Evolutionary conservation across 2,888 invertebrate species (phyloP), one percentile per base, ranked within the genome.

Genomic region (Drosophila quinaria): DNA sequence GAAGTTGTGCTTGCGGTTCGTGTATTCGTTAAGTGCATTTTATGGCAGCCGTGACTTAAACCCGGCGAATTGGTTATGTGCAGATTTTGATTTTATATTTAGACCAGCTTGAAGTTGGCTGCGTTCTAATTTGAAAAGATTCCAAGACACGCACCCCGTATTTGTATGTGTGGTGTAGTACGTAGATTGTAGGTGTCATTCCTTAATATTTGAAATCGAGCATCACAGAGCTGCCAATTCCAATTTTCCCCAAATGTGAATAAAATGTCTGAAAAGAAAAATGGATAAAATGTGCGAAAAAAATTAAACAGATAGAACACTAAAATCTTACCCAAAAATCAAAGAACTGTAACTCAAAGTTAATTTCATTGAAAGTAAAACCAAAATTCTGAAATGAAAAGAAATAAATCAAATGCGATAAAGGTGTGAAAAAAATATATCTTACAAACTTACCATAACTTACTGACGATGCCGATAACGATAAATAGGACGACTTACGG

Each of bases 1-100:
- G 11, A 31, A 31, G 2, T 17, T 15, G 31, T 15, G 1, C 29
- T 5, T 49, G 15, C 11, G 49, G 49, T 49, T 33, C 17, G 11
- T 49, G 31, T 17, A 33, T 17, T 11, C 11, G 31, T 8, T 49
- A 3, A 6, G 17, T 33, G 15, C 10, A 5, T 11, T 13, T 49
- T 49, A 49, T 49, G 31, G 49, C 49, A 58, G 39, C 49, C 41
- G 3, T 3, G 35, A 58, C 47, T 9, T 19, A 5, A 42, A 35
- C 54, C 37, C 58, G 58, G 63, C 70, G 64, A 71, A 71, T 70
- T 70, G 13, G 11, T 5, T 0, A 5, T 13, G 13, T 13, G 3
- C 5, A 35, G 6, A 3, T 4, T n/a, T 6, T 8, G 29, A 29
- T 29, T n/a, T 37, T 2, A 10, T 10, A 41, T 4, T 46, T 54